phyloP scores from a whole-genome alignment of 2,888 invertebrate species.

The Hipparchia semele region DNA sequence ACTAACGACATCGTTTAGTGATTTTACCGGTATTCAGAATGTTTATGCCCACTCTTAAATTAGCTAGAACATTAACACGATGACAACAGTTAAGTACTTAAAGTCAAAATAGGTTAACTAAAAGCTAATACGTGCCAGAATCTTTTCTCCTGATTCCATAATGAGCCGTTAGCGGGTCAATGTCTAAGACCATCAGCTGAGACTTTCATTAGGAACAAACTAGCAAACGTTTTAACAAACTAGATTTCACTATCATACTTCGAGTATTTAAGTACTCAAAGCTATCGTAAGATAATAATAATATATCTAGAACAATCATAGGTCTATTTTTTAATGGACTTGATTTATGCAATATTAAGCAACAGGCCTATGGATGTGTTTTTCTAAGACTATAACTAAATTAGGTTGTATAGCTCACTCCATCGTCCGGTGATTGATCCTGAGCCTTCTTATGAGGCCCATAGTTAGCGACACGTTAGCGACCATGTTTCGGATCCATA shows the following conservation, averaged over 20 bases:
- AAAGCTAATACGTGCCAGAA: conserved; percentile 20
- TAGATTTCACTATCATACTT: background rate
- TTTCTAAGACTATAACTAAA: no score
- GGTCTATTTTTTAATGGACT: no score
- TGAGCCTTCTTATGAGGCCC: no score
- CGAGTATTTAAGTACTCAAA: no score
- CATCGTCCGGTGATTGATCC: no score
- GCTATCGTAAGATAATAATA: no score
- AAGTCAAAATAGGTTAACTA: conserved; percentile 22
- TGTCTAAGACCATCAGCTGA: background rate
- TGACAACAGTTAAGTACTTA: conserved; percentile 9
- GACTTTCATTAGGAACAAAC: background rate
- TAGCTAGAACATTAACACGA: conserved; percentile 8
- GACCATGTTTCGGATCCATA: no score
- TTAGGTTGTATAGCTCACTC: no score
- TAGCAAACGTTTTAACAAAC: background rate
- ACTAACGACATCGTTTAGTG: conserved; percentile 9
- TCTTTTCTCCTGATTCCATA: conserved; percentile 21
- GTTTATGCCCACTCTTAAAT: conserved; percentile 8
- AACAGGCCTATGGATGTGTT: no score
- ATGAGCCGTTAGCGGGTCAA: conserved; percentile 16
- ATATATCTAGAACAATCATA: no score
- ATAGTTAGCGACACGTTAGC: no score
- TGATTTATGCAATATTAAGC: no score
- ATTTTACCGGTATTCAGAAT: conserved; percentile 10